These are phyloP conservation scores for Oncorhynchus tshawytscha DNA, from an alignment of 2,113 vertebrate genomes.

Conservation along the genomic window DNA sequence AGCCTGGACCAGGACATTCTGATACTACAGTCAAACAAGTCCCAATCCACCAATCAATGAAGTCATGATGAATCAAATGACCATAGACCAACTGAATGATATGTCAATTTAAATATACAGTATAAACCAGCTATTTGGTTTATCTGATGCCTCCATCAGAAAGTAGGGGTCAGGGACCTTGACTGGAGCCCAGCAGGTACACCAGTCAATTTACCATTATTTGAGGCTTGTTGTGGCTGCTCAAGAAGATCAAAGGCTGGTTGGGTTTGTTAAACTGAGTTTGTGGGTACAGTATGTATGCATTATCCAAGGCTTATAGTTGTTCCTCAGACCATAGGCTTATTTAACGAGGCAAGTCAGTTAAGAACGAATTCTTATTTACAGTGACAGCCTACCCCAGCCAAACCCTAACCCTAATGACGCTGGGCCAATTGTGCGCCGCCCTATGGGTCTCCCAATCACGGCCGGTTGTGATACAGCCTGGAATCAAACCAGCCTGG, in stretches of 20 bases:
- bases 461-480: no score
- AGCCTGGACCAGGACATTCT: not conserved
- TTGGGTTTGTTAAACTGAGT: conserved; percentile 40
- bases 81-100: not conserved
- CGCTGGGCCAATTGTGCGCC: no score
- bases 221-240: not conserved
- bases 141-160: not conserved
- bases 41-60: not conserved
- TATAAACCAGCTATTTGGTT: not conserved
- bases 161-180: not conserved
- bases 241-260: conserved; percentile 36
- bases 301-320: conserved; percentile 23
- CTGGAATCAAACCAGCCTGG: no score
- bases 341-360: no score
- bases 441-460: no score
- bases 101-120: not conserved
- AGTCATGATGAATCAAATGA: not conserved
- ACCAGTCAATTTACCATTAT: not conserved
- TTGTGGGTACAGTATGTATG: conserved; percentile 12
- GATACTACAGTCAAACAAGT: not conserved
- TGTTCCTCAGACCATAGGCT: conserved; percentile 44
- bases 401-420: no score
- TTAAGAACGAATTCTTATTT: no score
- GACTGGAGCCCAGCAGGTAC: not conserved
- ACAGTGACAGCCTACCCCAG: no score